Evolutionary conservation across 2,888 invertebrate genomes (phyloP).

Genomic region (Euzetes globulus): DNA sequence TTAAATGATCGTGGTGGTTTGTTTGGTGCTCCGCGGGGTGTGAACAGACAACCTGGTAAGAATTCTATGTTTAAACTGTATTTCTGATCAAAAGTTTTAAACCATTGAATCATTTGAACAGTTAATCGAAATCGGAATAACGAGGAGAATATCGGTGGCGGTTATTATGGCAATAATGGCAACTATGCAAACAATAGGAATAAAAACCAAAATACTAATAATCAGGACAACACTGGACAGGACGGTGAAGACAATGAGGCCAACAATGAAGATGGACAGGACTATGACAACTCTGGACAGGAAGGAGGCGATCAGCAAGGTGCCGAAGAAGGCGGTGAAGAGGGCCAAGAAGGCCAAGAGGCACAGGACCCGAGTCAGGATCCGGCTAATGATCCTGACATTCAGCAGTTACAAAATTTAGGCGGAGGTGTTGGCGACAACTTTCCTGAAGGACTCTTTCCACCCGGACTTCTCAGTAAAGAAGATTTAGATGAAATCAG

Average conservation of each 20-base stretch:
- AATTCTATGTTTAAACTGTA: background rate
- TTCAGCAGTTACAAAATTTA: slow-evolving; percentile 35
- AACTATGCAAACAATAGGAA: background rate
- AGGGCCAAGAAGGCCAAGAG: background rate
- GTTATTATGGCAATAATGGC: slow-evolving; percentile 32
- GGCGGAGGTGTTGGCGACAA: slow-evolving; percentile 31
- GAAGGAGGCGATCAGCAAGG: background rate
- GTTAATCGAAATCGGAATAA: background rate
- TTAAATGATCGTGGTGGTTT: background rate
- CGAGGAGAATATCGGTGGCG: slow-evolving; percentile 25
- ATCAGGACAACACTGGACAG: background rate
- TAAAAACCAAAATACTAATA: slow-evolving; percentile 3
- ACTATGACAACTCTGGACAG: slow-evolving; percentile 14
- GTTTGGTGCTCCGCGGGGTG: background rate
- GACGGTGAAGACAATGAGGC: too few species aligned
- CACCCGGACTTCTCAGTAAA: slow-evolving; percentile 28
- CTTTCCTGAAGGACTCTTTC: slow-evolving; percentile 35
- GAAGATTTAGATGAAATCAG: slow-evolving; percentile 30
- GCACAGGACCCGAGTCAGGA: slow-evolving; percentile 30
- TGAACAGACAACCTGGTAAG: background rate
- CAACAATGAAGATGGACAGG: background rate
- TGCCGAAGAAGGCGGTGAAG: background rate
- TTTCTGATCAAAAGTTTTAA: background rate
- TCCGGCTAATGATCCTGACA: slow-evolving; percentile 34
- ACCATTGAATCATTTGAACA: background rate